Percentiles rank a stretch among this genome's conserved stretches.
phyloP scores from a whole-genome alignment of 1,140 invertebrate species.

The Trialeurodes vaporariorum region DNA sequence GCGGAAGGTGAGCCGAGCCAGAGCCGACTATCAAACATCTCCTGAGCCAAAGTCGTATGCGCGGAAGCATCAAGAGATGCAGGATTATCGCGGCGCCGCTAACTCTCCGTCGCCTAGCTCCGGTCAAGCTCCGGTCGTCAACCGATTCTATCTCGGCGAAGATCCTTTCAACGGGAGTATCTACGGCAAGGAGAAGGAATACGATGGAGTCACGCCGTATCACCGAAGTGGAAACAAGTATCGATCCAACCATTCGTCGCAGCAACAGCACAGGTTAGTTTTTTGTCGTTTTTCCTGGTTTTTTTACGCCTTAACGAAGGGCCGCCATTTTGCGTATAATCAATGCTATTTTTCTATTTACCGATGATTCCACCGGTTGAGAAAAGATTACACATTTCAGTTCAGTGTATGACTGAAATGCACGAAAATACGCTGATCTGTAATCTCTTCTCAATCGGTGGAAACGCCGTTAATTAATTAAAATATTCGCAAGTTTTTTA shows the following conservation, averaged over 20 bases:
- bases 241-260: background rate
- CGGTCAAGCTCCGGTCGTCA: slow-evolving; percentile 34
- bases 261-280: background rate
- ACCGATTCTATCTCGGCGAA: slow-evolving; percentile 61
- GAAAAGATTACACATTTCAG: too few relatives aligned
- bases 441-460: too few relatives aligned
- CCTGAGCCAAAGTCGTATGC: background rate
- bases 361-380: too few relatives aligned
- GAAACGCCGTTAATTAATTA: too few relatives aligned
- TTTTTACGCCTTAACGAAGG: too few relatives aligned
- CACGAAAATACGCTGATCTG: too few relatives aligned
- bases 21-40: background rate
- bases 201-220: slow-evolving; percentile 45
- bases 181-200: slow-evolving; percentile 65
- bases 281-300: too few relatives aligned
- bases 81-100: slow-evolving; percentile 19
- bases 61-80: background rate
- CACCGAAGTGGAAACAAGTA: slow-evolving; percentile 19
- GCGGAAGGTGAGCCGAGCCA: background rate
- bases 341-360: too few relatives aligned
- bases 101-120: slow-evolving; percentile 8
- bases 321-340: too few relatives aligned
- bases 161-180: slow-evolving; percentile 68
- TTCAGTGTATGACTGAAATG: too few relatives aligned
- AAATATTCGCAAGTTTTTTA: too few relatives aligned